Percentiles rank a stretch among this genome's conserved stretches.
phyloP scores from a whole-genome alignment of 2,113 vertebrate species.

The Microtus pennsylvanicus region DNA sequence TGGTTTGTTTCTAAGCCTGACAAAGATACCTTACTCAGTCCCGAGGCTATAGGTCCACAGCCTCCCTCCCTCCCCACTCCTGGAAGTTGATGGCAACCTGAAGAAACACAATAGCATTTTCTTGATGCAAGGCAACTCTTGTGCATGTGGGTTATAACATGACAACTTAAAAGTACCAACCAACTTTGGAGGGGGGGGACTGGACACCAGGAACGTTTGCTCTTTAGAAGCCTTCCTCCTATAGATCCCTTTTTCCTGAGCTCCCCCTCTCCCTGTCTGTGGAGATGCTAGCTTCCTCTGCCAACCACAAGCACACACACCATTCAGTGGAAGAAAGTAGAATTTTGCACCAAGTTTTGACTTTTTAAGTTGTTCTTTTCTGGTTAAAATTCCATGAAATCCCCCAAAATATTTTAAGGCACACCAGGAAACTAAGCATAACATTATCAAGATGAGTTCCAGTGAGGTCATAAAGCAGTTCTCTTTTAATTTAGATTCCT shows the following conservation, averaged over 20 bases:
- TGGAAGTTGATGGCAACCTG: conserved; percentile 13
- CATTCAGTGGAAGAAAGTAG: conserved; percentile 39
- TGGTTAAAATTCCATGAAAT: conserved; percentile 79
- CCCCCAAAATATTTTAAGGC: conserved; percentile 72
- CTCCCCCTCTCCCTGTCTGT: neutral
- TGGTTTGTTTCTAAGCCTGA: neutral
- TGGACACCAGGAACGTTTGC: neutral
- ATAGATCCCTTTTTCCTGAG: neutral
- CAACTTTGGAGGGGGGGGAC: neutral
- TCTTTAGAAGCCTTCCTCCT: neutral
- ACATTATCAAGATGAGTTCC: conserved; percentile 77
- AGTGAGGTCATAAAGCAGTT: conserved; percentile 74
- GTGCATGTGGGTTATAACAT: neutral
- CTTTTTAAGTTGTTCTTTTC: conserved; percentile 76
- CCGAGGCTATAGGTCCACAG: neutral
- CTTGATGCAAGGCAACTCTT: neutral
- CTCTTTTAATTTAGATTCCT: conserved; percentile 70
- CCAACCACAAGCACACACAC: neutral
- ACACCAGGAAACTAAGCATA: conserved; percentile 78
- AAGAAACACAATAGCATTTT: conserved; percentile 18
- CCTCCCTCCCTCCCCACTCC: neutral
- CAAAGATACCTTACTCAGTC: neutral
- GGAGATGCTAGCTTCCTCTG: neutral
- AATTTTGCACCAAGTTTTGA: conserved; percentile 60
- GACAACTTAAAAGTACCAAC: neutral